Evolutionary conservation across 1,140 invertebrate genomes (phyloP), one percentile per base, ranked within the genome.

Genomic region (Holcopasites calliopsidis): DNA sequence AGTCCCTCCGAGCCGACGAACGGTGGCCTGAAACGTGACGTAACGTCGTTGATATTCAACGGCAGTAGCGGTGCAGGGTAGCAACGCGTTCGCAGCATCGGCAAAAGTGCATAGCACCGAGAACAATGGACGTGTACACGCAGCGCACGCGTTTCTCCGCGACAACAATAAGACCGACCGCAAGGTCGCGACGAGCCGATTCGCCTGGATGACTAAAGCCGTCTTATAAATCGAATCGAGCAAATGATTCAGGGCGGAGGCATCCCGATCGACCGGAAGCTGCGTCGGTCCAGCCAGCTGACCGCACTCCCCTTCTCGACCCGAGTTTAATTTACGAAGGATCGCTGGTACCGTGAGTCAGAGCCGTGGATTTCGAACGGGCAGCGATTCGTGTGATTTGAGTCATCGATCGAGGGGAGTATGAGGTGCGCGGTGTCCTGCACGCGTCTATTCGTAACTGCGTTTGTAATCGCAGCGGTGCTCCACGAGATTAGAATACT

Each of bases 221-320:
- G 10, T 66, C 66, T 70, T 74, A n/a, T 35, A 55, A 76, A 44
- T 44, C 54, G n/a, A 58, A n/a, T 10, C 23, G 75, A 62, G 64
- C 72, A 79, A 65, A 76, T 85, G 83, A 85, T 84, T 85, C 83
- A 84, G 76, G 70, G 33, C 35, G 21, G 55, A 74, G 66, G 66
- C 73, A 84, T 85, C 50, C 55, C 11, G 57, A 21, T 33, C 33
- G 50, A 68, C 69, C 82, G 83, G 83, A 85, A 85, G 72, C 77
- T 18, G 52, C 64, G 10, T 50, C 31, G 44, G 8, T 18, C 21
- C 42, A 33, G 18, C 26, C 21, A 5, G 18, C 38, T 23, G 31
- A 44, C 38, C 54, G 31, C 65, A n/a, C 28, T 38, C 60, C 44
- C 58, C 49, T 74, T 70, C 57, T 28, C 50, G 70, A 74, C 49